These are phyloP conservation scores for Budorcas taxicolor DNA, from an alignment of 2,113 vertebrate species.

Conservation along the genomic window DNA sequence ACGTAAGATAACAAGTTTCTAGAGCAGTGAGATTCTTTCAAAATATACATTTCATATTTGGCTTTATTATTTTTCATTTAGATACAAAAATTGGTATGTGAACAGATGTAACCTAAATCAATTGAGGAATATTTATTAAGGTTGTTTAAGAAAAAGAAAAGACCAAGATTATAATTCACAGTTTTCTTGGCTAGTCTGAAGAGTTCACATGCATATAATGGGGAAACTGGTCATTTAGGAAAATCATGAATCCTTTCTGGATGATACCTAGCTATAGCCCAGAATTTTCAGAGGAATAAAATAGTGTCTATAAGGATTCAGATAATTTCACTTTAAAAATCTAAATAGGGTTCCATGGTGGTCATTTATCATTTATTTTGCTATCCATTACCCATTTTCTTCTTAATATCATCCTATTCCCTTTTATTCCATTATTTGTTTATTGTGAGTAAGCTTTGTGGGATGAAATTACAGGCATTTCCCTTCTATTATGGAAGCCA, in stretches of 20 bases:
- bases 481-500: neutral
- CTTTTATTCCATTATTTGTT: neutral
- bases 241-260: neutral
- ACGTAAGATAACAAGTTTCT: slow-evolving; percentile 18
- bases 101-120: slow-evolving; percentile 52
- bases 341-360: neutral
- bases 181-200: neutral
- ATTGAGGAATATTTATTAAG: slow-evolving; percentile 60
- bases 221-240: neutral
- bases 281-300: slow-evolving; percentile 30
- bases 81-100: slow-evolving; percentile 57
- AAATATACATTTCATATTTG: slow-evolving; percentile 55
- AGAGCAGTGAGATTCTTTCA: slow-evolving; percentile 39
- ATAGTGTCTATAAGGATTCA: neutral
- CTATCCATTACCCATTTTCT: neutral
- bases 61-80: slow-evolving; percentile 58
- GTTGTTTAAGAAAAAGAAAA: neutral
- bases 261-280: neutral
- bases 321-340: neutral
- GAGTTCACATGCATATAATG: neutral
- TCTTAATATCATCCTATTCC: neutral
- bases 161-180: slow-evolving; percentile 26
- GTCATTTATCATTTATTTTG: slow-evolving; percentile 12
- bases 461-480: neutral
- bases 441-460: neutral